Base-by-base conservation (phyloP, 1,140 invertebrate genomes). In the Sitophilus oryzae region DNA sequence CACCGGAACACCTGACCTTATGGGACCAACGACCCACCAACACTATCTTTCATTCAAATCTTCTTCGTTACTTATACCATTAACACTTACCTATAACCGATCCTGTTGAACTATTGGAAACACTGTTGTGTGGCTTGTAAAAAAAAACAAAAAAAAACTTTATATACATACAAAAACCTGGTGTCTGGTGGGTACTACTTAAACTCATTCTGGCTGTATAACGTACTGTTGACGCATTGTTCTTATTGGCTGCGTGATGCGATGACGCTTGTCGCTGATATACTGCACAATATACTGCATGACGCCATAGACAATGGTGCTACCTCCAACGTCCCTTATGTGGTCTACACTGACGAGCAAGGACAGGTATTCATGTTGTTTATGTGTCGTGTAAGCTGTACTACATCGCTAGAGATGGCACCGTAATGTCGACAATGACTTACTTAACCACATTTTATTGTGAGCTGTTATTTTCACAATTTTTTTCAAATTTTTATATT, bases 311-410 rank as follows among this genome's bases (percentile, higher is more conserved):
- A 69, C 68, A 71, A 66, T 71, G 70, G 70, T 66, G 63, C 63
- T 65, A 83, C 87, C 72, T 77, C 79, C 81, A 93, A 92, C 78
- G 87, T 88, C 79, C 84, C 87, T 77, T 91, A 86, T 82, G 89
- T 93, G 79, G 85, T 90, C 80, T 93, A 93, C 85, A 92, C 89
- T 82, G 90, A 93, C 80, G 87, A 88, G 75, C 88, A 89, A 80
- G 89, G 88, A 83, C 90, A 93, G 90, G 91, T 93, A 92, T 77
- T 78, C 75, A 77, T 73, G 62, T 68, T 66, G 62, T 69, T 68
- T 65, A 56, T 62, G 46, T 62, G n/a, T 64, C 64, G 65, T 67
- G 66, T 66, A 61, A 59, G 66, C 65, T 70, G 67, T 69, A 68
- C 66, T 67, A 61, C 52, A 56, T 54, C 30, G 58, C 58, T 59